phyloP scores from a whole-genome alignment of 2,113 vertebrate species.

The Calcarius ornatus region DNA sequence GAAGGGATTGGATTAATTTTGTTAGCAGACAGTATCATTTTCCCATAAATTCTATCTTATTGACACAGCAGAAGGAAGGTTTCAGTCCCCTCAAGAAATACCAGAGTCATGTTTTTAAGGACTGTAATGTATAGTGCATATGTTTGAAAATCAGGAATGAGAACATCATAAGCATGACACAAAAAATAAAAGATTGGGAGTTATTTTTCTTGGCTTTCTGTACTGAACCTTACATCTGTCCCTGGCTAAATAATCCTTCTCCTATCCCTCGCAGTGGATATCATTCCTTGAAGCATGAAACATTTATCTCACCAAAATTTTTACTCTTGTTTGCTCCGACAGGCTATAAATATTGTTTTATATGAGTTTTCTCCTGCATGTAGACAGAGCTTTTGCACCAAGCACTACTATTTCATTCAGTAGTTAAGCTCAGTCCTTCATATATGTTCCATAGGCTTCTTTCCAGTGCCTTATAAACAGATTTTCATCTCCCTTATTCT shows the following conservation, averaged over 20 bases:
- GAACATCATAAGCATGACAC: not conserved
- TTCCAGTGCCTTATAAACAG: not conserved
- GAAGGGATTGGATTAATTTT: constrained; percentile 35
- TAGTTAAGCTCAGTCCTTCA: not conserved
- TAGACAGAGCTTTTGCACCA: not conserved
- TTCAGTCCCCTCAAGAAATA: constrained; percentile 2
- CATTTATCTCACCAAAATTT: not conserved
- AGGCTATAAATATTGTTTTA: not conserved
- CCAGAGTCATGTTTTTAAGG: not conserved
- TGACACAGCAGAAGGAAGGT: not conserved
- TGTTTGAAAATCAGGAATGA: not conserved
- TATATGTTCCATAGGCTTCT: not conserved
- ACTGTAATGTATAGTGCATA: not conserved
- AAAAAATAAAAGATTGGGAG: not conserved
- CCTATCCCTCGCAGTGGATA: not conserved
- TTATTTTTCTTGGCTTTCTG: not conserved
- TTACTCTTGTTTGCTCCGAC: not conserved
- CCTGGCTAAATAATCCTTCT: not conserved
- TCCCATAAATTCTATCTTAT: not conserved
- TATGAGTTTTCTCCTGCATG: not conserved
- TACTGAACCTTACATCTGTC: not conserved
- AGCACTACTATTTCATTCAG: not conserved
- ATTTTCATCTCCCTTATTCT: not conserved
- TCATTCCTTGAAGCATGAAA: not conserved
- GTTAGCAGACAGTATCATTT: not conserved